phyloP scores from a whole-genome alignment of 2,888 invertebrate genomes.

The Drosophila eohydei region DNA sequence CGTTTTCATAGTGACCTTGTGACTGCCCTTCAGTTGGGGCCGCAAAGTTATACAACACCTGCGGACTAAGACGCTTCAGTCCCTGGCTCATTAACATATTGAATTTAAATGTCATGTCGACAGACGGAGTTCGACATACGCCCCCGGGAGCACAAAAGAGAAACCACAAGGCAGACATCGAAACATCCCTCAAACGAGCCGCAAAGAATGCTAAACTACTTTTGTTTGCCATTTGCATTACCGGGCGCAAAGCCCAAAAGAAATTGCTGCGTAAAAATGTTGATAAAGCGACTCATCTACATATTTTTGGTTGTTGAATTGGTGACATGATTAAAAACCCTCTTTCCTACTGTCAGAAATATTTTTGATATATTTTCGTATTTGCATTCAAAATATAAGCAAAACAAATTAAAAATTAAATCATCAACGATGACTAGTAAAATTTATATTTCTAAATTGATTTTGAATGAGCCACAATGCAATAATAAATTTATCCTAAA shows the following conservation, averaged over 20 bases:
- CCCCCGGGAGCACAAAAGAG: slow-evolving; percentile 2
- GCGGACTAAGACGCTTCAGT: slow-evolving; percentile 31
- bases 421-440: slow-evolving; percentile 25
- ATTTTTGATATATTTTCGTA: slow-evolving; percentile 27
- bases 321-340: slow-evolving; percentile 67
- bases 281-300: slow-evolving; percentile 65
- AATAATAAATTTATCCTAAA: neutral
- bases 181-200: slow-evolving; percentile 66
- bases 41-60: slow-evolving; percentile 57
- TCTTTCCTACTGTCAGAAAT: slow-evolving; percentile 36
- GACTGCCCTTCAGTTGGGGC: slow-evolving; percentile 36
- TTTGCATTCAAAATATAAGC: slow-evolving; percentile 57
- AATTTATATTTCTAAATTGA: slow-evolving; percentile 40
- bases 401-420: neutral
- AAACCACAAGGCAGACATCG: slow-evolving; percentile 33
- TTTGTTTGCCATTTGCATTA: slow-evolving; percentile 71
- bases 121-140: slow-evolving; percentile 30
- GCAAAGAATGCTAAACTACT: slow-evolving; percentile 73
- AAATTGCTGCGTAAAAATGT: slow-evolving; percentile 65
- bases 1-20: slow-evolving; percentile 52
- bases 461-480: slow-evolving; percentile 46
- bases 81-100: slow-evolving; percentile 73
- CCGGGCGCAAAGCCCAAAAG: slow-evolving; percentile 33
- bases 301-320: slow-evolving; percentile 61
- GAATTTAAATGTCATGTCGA: slow-evolving; percentile 72